Conservation (phyloP, 2,888 invertebrate genomes). For the Gisinianus flammeolus region DNA sequence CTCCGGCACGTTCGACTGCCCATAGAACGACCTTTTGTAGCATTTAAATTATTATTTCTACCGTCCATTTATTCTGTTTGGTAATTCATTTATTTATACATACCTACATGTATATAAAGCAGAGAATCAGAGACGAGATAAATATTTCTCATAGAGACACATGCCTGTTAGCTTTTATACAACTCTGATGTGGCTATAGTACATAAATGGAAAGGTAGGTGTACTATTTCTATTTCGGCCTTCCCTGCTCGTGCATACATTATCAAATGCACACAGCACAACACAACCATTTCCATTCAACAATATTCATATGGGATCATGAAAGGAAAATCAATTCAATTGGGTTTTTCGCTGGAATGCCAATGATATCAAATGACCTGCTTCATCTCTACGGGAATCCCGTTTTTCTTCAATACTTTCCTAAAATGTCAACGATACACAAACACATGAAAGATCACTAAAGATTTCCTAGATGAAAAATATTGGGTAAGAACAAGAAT, state of each 20-base stretch:
- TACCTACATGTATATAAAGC: not conserved
- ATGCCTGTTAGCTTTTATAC: not conserved
- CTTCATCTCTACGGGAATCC: constrained; percentile 11
- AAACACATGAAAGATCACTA: not conserved
- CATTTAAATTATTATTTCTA: constrained; percentile 5
- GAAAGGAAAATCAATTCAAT: constrained; percentile 22
- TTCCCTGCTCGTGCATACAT: not conserved
- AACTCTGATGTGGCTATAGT: not conserved
- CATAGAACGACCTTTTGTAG: constrained; percentile 12
- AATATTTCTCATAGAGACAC: not conserved
- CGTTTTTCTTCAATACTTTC: not conserved
- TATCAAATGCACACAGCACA: not conserved
- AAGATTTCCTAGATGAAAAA: not conserved
- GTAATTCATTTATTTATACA: not conserved
- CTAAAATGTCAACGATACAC: constrained; percentile 19
- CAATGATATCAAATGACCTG: constrained; percentile 17
- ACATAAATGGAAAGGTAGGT: not conserved
- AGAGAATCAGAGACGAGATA: not conserved
- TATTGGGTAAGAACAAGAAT: not conserved
- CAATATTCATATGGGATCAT: not conserved
- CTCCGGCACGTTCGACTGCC: constrained; percentile 8
- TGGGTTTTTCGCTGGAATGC: not conserved
- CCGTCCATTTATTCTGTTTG: not conserved
- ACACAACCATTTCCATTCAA: not conserved
- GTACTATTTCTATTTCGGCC: not conserved